Conservation (phyloP, 1,140 invertebrate genomes). For the Octopus sinensis region DNA sequence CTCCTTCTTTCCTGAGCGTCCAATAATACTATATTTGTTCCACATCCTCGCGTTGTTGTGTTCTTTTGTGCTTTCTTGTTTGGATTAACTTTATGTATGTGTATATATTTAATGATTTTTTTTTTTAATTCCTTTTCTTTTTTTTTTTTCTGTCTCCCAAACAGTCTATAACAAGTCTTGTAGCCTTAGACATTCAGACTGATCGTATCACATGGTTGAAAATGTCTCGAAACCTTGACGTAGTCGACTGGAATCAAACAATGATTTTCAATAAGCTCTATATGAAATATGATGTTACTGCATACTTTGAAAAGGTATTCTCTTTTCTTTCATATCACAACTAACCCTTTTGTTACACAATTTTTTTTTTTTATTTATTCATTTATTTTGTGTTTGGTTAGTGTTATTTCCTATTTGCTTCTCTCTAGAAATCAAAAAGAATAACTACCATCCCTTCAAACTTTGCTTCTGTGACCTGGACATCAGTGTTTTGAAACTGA, state of each 20-base stretch:
- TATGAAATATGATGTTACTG: constrained; percentile 26
- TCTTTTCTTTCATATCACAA: not conserved
- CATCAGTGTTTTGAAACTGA: not conserved
- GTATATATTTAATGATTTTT: too few relatives aligned
- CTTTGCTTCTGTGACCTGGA: not conserved
- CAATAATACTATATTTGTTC: too few relatives aligned
- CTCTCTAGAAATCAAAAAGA: not conserved
- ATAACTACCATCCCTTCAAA: not conserved
- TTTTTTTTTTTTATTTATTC: not conserved
- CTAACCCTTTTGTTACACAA: not conserved
- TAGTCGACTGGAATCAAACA: constrained; percentile 26
- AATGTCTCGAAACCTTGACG: constrained; percentile 23
- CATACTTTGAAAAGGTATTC: constrained; percentile 28
- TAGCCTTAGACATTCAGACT: constrained; percentile 27
- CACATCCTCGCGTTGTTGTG: too few relatives aligned
- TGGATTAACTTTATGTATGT: too few relatives aligned
- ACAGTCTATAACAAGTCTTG: constrained; percentile 26
- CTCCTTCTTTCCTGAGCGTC: too few relatives aligned
- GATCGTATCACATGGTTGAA: constrained; percentile 29
- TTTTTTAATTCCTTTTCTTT: not conserved
- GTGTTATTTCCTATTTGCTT: not conserved
- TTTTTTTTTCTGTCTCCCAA: constrained; percentile 13
- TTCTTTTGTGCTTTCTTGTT: too few relatives aligned
- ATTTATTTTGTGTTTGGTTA: not conserved
- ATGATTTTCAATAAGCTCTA: constrained; percentile 25